Percentiles rank a stretch among this genome's conserved stretches.
Conservation (phyloP, 1,140 invertebrate species). For the Drosophila truncata region DNA sequence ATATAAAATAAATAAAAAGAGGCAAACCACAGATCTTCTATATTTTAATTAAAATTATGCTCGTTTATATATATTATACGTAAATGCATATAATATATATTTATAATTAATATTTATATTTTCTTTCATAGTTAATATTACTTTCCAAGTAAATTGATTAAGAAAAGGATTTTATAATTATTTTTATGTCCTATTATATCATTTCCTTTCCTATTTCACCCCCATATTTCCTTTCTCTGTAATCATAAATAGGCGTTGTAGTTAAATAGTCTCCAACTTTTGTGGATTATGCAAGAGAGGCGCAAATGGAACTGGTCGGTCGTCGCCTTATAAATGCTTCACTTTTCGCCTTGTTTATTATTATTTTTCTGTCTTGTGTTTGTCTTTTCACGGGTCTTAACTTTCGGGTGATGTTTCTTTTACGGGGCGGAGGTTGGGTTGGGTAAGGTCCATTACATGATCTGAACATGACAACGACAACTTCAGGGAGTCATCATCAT, state of each 20-base stretch:
- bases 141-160: background rate
- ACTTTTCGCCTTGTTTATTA: conserved; percentile 29
- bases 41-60: no score
- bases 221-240: background rate
- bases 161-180: background rate
- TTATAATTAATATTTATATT: background rate
- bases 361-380: background rate
- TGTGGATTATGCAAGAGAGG: conserved; percentile 20
- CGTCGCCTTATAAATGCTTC: conserved; percentile 22
- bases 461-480: background rate
- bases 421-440: background rate
- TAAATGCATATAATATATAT: background rate
- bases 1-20: no score
- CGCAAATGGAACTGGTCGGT: conserved; percentile 34
- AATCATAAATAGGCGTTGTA: conserved; percentile 13
- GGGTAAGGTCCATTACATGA: conserved; percentile 29
- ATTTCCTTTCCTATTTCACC: background rate
- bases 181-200: background rate
- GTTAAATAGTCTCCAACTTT: background rate
- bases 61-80: background rate
- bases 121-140: background rate
- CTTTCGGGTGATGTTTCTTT: conserved; percentile 6
- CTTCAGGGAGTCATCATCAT: background rate
- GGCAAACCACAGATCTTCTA: no score
- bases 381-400: conserved; percentile 17